phyloP scores from a whole-genome alignment of 2,113 vertebrate species.

The Odobenus rosmarus region DNA sequence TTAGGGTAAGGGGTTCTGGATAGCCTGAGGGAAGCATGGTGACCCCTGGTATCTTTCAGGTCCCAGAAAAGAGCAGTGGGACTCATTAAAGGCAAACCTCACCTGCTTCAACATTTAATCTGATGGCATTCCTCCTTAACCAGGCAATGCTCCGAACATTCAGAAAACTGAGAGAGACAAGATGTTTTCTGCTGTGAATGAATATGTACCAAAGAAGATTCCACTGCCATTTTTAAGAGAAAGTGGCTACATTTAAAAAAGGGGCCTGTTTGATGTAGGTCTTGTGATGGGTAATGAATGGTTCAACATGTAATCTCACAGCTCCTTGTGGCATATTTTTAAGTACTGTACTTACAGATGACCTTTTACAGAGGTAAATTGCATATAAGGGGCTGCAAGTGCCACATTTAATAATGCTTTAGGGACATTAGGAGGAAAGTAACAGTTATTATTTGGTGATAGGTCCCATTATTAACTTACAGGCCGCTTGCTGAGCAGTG shows the following conservation, averaged over 20 bases:
- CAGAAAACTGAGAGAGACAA: background rate
- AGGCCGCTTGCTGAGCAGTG: slow-evolving; percentile 29
- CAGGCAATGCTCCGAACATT: background rate
- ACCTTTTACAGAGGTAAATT: slow-evolving; percentile 71
- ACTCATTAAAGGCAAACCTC: background rate
- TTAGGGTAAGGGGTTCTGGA: background rate
- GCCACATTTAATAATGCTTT: slow-evolving; percentile 63
- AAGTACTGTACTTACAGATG: slow-evolving; percentile 59
- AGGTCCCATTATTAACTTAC: slow-evolving; percentile 66
- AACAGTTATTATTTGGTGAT: slow-evolving; percentile 58
- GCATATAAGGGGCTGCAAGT: slow-evolving; percentile 41
- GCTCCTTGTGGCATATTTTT: slow-evolving; percentile 24
- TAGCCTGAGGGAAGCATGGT: background rate
- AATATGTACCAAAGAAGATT: background rate
- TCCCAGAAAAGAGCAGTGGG: background rate
- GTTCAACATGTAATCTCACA: background rate
- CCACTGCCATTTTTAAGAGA: background rate
- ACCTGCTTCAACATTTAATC: background rate
- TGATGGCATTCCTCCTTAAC: background rate
- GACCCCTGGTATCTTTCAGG: background rate
- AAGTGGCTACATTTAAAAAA: background rate
- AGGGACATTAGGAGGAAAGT: slow-evolving; percentile 61
- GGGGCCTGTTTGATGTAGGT: background rate
- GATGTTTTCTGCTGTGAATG: background rate
- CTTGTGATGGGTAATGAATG: background rate